phyloP scores from a whole-genome alignment of 2,888 invertebrate species.

The Autographa gamma region DNA sequence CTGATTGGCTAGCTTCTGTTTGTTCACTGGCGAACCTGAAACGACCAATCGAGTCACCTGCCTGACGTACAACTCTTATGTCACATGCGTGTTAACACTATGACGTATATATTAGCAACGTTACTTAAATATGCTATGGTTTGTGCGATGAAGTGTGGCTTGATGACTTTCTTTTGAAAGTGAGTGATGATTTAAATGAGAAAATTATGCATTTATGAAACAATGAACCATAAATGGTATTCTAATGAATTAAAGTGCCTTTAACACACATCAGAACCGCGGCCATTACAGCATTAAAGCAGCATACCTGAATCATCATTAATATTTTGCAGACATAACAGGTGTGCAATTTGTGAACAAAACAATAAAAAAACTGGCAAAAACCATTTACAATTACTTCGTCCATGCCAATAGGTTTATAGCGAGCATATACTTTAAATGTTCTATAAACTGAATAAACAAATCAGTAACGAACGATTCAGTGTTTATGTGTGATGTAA shows the following conservation, averaged over 20 bases:
- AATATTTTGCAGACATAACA: background rate
- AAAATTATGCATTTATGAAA: background rate
- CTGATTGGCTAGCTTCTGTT: slow-evolving; percentile 94
- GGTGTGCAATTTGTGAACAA: background rate
- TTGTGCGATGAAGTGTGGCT: slow-evolving; percentile 29
- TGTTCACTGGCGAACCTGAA: slow-evolving; percentile 95
- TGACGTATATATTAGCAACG: slow-evolving; percentile 18
- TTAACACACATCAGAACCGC: background rate
- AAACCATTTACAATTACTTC: background rate
- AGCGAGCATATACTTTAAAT: background rate
- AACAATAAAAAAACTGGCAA: background rate
- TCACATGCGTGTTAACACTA: slow-evolving; percentile 35
- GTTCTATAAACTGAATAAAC: background rate
- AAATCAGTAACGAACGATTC: background rate
- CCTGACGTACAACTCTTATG: slow-evolving; percentile 63
- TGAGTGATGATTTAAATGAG: background rate
- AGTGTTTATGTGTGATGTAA: background rate
- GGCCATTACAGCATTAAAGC: too few relatives aligned
- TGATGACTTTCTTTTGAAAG: background rate
- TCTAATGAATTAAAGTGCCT: background rate
- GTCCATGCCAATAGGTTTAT: background rate
- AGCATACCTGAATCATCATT: background rate
- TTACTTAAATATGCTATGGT: background rate
- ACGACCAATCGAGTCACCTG: slow-evolving; percentile 72
- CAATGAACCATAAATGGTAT: background rate